These are phyloP conservation scores for Drosophila pseudoobscura DNA, from an alignment of 1,140 invertebrate species.

Conservation along the genomic window DNA sequence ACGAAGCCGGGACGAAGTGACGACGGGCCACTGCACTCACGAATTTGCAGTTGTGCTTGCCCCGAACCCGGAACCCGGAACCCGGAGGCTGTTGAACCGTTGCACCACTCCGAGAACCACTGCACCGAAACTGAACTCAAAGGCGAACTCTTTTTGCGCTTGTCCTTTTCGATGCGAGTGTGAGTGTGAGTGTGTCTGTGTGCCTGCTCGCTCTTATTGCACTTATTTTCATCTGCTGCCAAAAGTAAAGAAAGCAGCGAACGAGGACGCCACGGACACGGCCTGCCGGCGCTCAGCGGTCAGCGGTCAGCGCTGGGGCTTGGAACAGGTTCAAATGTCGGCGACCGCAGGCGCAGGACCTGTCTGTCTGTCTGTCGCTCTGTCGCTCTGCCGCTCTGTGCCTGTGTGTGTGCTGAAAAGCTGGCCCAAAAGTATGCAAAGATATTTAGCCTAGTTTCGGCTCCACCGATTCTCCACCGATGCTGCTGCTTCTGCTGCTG, in stretches of 20 bases:
- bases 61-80: conserved; percentile 5
- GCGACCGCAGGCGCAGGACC: conserved; percentile 68
- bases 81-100: conserved; percentile 72
- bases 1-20: conserved; percentile 50
- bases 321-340: conserved; percentile 74
- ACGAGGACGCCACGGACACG: conserved; percentile 1
- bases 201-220: conserved; percentile 39
- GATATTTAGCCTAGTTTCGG: conserved; percentile 76
- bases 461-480: conserved; percentile 17
- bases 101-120: conserved; percentile 42
- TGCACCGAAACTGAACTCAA: conserved; percentile 33
- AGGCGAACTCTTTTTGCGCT: conserved; percentile 49
- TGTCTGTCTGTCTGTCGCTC: neutral
- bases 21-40: conserved; percentile 34
- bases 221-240: conserved; percentile 57
- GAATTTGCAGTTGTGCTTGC: conserved; percentile 53
- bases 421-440: conserved; percentile 70
- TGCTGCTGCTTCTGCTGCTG: conserved; percentile 6
- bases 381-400: conserved; percentile 3
- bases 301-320: conserved; percentile 44
- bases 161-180: neutral
- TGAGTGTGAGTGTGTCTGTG: conserved; percentile 14
- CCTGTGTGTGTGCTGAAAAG: conserved; percentile 24
- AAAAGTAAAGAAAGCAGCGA: conserved; percentile 31
- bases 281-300: conserved; percentile 36